A percentile compares a stretch with the other conserved stretches of the same genome.
These are phyloP conservation scores for Melitaea athalia DNA, from an alignment of 2,888 invertebrate species.

Conservation along the genomic window DNA sequence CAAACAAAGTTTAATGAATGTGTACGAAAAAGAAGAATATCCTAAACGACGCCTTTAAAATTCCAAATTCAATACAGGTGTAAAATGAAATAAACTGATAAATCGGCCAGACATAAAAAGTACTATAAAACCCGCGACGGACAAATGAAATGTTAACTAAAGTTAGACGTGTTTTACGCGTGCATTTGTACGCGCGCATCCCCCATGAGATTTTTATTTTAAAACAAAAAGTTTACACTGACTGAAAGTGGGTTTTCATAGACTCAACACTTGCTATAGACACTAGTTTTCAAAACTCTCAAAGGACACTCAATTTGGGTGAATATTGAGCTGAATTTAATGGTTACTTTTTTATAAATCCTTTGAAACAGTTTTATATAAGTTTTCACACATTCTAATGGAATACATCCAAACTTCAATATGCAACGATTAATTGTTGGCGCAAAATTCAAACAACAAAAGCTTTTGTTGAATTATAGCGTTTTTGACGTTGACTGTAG, in stretches of 20 bases:
- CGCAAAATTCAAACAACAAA: too few relatives aligned
- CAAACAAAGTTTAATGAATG: not conserved
- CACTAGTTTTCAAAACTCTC: too few relatives aligned
- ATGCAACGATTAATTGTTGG: too few relatives aligned
- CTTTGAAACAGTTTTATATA: too few relatives aligned
- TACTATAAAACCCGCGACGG: slow-evolving; percentile 10
- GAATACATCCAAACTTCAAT: too few relatives aligned
- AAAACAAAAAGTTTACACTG: not conserved
- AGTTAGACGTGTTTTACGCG: slow-evolving; percentile 16
- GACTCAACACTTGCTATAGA: not conserved
- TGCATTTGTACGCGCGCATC: slow-evolving; percentile 2
- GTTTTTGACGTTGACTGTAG: too few relatives aligned
- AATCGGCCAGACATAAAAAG: slow-evolving; percentile 20
- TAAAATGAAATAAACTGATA: slow-evolving; percentile 21
- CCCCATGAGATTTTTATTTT: not conserved
- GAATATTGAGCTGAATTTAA: too few relatives aligned
- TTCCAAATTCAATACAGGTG: slow-evolving; percentile 17
- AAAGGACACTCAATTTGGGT: too few relatives aligned
- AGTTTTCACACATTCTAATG: too few relatives aligned
- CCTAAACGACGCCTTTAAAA: not conserved
- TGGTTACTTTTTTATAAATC: too few relatives aligned
- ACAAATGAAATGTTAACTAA: slow-evolving; percentile 14
- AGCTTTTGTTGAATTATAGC: too few relatives aligned
- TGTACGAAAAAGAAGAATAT: not conserved
- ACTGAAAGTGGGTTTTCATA: slow-evolving; percentile 20